Conservation (phyloP, 2,888 invertebrate species). For the Leptodirus hochenwartii region DNA sequence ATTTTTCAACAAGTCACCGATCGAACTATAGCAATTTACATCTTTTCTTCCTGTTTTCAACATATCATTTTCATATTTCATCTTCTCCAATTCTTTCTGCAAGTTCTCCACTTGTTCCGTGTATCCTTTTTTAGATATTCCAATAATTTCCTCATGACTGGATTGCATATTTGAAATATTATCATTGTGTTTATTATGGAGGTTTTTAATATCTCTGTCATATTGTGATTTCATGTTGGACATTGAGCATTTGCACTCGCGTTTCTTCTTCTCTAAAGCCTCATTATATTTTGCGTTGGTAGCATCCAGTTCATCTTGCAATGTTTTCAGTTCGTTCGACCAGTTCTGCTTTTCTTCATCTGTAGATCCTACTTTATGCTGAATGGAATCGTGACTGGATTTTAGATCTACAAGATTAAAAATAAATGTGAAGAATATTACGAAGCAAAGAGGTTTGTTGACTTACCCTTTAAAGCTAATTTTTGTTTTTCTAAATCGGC, state of each 20-base stretch:
- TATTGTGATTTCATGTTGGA: slow-evolving; percentile 32
- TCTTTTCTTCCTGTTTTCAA: no score
- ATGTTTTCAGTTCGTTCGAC: slow-evolving; percentile 9
- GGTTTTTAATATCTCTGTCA: slow-evolving; percentile 32
- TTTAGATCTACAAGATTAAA: no score
- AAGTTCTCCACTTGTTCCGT: slow-evolving; percentile 34
- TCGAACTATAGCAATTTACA: no score
- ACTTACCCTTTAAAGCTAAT: no score
- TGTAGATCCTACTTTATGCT: no score
- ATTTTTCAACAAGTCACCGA: no score
- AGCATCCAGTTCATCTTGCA: slow-evolving; percentile 14
- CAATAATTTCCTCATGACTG: slow-evolving; percentile 32
- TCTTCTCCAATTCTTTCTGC: slow-evolving; percentile 19
- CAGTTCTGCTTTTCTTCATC: no score
- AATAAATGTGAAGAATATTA: no score
- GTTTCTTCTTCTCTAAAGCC: slow-evolving; percentile 17
- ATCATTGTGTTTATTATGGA: slow-evolving; percentile 33
- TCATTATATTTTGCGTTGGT: no score
- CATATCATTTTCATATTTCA: no score
- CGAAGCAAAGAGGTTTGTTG: no score
- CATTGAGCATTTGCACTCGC: slow-evolving; percentile 19
- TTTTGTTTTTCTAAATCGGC: neutral
- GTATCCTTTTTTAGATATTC: slow-evolving; percentile 29
- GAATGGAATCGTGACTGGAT: no score
- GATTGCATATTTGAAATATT: slow-evolving; percentile 35